A percentile compares a stretch with the other conserved stretches of the same genome.
phyloP scores from a whole-genome alignment of 2,888 invertebrate genomes.

The Phalera bucephala region DNA sequence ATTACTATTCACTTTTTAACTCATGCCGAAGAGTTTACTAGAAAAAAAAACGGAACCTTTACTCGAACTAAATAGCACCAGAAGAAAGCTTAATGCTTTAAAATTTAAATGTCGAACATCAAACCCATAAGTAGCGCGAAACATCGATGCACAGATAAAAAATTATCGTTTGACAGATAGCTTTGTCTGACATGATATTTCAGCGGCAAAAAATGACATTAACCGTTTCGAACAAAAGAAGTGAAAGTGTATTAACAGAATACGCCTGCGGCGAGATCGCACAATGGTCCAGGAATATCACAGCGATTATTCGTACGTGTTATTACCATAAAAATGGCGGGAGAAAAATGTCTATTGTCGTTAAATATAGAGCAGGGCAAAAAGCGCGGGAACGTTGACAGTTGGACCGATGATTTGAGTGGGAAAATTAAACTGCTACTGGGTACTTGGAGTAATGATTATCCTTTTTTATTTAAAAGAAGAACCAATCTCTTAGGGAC shows the following conservation, averaged over 20 bases:
- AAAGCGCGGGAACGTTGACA: conserved; percentile 18
- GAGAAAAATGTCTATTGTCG: conserved; percentile 14
- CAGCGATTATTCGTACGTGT: conserved; percentile 39
- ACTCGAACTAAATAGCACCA: too few species aligned
- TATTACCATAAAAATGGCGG: conserved; percentile 31
- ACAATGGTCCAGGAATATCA: conserved; percentile 35
- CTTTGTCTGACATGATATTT: conserved; percentile 55
- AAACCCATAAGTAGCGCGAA: conserved; percentile 33
- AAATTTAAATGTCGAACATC: conserved; percentile 1
- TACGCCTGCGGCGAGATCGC: conserved; percentile 27
- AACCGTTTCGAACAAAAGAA: conserved; percentile 62
- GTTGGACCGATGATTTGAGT: conserved; percentile 2
- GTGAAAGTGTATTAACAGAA: conserved; percentile 56
- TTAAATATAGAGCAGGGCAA: conserved; percentile 14
- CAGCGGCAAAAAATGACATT: conserved; percentile 57
- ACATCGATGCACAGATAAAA: conserved; percentile 53
- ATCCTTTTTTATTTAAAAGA: too few species aligned
- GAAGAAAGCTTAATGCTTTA: too few species aligned
- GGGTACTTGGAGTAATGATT: too few species aligned
- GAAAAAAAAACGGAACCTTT: too few species aligned
- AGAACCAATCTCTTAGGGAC: too few species aligned
- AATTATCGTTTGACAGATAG: conserved; percentile 55
- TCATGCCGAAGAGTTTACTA: too few species aligned
- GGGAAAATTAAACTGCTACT: neutral
- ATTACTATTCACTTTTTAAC: too few species aligned